Conservation (phyloP, 2,797 vertebrate genomes). For the Geotrypetes seraphini region DNA sequence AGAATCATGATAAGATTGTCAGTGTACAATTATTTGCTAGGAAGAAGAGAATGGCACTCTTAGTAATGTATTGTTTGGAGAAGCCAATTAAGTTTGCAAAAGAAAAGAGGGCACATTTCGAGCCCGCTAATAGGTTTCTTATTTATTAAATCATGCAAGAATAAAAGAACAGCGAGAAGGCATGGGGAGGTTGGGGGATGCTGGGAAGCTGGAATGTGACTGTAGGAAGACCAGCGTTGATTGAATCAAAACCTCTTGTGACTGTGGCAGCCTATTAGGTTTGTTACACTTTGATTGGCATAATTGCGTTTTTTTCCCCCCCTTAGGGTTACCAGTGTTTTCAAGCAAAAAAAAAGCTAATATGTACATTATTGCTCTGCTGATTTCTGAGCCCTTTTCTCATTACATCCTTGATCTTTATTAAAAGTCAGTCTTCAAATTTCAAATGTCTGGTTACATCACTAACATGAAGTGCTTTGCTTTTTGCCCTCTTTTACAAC, state of each 20-base stretch:
- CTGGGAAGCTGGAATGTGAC: background rate
- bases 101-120: background rate
- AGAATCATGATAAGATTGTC: no score
- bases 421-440: conserved; percentile 36
- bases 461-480: conserved; percentile 13
- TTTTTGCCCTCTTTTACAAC: background rate
- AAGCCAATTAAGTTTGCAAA: conserved; percentile 19
- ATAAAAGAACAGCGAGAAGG: conserved; percentile 14
- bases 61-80: conserved; percentile 9
- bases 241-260: conserved; percentile 2
- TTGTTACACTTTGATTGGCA: conserved; percentile 14
- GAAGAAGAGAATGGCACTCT: conserved; percentile 7
- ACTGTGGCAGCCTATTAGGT: conserved; percentile 11
- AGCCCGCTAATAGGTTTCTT: background rate
- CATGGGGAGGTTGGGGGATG: background rate
- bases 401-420: conserved; percentile 33
- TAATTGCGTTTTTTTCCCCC: conserved; percentile 17
- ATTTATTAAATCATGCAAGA: background rate
- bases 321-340: conserved; percentile 19
- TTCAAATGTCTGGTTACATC: conserved; percentile 27
- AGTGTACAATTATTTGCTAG: no score
- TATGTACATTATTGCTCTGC: conserved; percentile 35
- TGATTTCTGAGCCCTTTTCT: conserved; percentile 34
- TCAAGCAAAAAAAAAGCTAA: conserved; percentile 37
- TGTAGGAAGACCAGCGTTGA: conserved; percentile 2